Percentiles rank a stretch among this genome's conserved stretches.
phyloP scores from a whole-genome alignment of 2,113 vertebrate genomes.

The Rhinogobius similis region DNA sequence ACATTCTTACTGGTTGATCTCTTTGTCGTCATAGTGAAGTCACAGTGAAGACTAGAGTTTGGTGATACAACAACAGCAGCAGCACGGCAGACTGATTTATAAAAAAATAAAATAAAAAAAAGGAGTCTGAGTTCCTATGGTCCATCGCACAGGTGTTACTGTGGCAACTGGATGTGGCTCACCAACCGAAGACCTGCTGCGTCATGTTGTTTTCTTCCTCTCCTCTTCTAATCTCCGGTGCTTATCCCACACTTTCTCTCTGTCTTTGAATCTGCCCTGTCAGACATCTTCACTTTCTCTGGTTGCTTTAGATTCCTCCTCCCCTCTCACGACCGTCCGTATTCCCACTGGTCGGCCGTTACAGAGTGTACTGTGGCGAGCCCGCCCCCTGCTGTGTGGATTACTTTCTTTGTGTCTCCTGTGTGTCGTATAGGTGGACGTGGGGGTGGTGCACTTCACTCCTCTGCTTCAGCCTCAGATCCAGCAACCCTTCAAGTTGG shows the following conservation, averaged over 20 bases:
- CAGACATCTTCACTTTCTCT: slow-evolving; percentile 24
- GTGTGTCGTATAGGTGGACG: slow-evolving; percentile 84
- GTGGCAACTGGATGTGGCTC: slow-evolving; percentile 77
- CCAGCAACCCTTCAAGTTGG: slow-evolving; percentile 89
- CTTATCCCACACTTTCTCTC: slow-evolving; percentile 27
- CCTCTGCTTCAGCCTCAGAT: slow-evolving; percentile 87
- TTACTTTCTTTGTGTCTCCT: slow-evolving; percentile 26
- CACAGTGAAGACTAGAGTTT: slow-evolving; percentile 22
- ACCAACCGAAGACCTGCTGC: slow-evolving; percentile 68
- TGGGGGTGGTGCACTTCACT: slow-evolving; percentile 90
- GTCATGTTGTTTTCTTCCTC: slow-evolving; percentile 64
- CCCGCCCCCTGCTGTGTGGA: slow-evolving; percentile 30
- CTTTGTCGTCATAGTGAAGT: neutral
- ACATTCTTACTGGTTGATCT: neutral
- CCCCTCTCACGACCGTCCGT: slow-evolving; percentile 16
- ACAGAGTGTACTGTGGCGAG: slow-evolving; percentile 16
- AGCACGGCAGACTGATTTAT: slow-evolving; percentile 21
- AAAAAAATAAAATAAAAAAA: neutral
- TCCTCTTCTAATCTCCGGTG: slow-evolving; percentile 39
- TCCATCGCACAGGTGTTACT: slow-evolving; percentile 81
- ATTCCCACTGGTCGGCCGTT: slow-evolving; percentile 1
- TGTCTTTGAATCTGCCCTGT: slow-evolving; percentile 11
- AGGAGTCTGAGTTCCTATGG: slow-evolving; percentile 60
- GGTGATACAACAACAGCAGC: slow-evolving; percentile 43
- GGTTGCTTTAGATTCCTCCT: slow-evolving; percentile 11